These are phyloP conservation scores for Scaptomyza tumidula DNA, from an alignment of 2,888 invertebrate species.

Conservation along the genomic window DNA sequence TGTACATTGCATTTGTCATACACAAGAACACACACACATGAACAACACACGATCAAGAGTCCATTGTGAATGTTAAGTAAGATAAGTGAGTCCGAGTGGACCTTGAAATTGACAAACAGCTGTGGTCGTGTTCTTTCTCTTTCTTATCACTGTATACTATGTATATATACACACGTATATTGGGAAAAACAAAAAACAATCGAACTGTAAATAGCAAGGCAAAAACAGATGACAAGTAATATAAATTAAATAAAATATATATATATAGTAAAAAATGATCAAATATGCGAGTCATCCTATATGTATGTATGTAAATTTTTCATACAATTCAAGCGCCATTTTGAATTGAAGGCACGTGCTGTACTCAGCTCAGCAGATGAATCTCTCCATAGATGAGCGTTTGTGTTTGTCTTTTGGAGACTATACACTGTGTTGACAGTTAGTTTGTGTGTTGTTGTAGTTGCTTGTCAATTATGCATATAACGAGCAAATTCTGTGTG, in stretches of 20 bases:
- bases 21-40: slow-evolving; percentile 17
- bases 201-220: slow-evolving; percentile 32
- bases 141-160: slow-evolving; percentile 21
- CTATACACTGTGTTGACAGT: slow-evolving; percentile 29
- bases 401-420: slow-evolving; percentile 17
- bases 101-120: slow-evolving; percentile 75
- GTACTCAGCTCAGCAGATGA: slow-evolving; percentile 9
- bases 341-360: slow-evolving; percentile 54
- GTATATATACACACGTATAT: slow-evolving; percentile 6
- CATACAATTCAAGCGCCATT: slow-evolving; percentile 36
- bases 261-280: slow-evolving; percentile 24
- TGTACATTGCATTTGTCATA: slow-evolving; percentile 35
- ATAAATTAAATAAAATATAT: slow-evolving; percentile 16
- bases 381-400: slow-evolving; percentile 24
- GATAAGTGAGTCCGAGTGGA: slow-evolving; percentile 58
- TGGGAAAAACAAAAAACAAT: slow-evolving; percentile 24
- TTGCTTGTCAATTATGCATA: slow-evolving; percentile 46
- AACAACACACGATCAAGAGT: slow-evolving; percentile 6
- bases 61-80: slow-evolving; percentile 54
- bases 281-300: slow-evolving; percentile 26
- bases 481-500: slow-evolving; percentile 28
- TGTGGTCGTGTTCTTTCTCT: slow-evolving; percentile 42
- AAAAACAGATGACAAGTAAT: slow-evolving; percentile 21
- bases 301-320: slow-evolving; percentile 23
- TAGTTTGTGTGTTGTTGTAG: not conserved